phyloP scores from a whole-genome alignment of 2,888 invertebrate genomes.

The Zaprionus bogoriensis region DNA sequence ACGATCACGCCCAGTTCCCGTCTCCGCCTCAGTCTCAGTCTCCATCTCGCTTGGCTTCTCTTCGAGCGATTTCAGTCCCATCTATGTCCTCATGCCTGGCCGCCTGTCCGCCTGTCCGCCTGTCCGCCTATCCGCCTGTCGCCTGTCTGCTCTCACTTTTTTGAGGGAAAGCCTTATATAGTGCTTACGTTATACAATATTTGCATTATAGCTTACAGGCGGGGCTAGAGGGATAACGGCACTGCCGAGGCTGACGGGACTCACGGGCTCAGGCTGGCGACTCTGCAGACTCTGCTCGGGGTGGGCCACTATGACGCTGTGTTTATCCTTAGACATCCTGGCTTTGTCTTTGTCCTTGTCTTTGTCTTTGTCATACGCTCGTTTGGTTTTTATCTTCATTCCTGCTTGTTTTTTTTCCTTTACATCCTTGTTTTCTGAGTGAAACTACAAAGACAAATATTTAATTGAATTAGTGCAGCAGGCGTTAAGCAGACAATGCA shows the following conservation, averaged over 20 bases:
- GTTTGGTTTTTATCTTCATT: slow-evolving; percentile 45
- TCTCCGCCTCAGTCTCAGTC: neutral
- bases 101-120: slow-evolving; percentile 2
- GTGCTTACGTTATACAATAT: slow-evolving; percentile 64
- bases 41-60: no score
- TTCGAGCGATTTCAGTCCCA: no score
- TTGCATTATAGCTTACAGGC: slow-evolving; percentile 63
- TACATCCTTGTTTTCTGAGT: slow-evolving; percentile 14
- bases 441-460: slow-evolving; percentile 77
- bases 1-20: slow-evolving; percentile 44
- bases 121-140: neutral
- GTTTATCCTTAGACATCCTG: slow-evolving; percentile 45
- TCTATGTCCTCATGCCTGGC: neutral
- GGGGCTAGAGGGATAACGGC: no score
- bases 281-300: neutral
- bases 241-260: slow-evolving; percentile 4
- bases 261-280: slow-evolving; percentile 7
- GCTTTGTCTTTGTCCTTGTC: slow-evolving; percentile 32
- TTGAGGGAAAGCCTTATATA: slow-evolving; percentile 50
- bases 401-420: slow-evolving; percentile 6
- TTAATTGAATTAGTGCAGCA: slow-evolving; percentile 77
- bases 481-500: slow-evolving; percentile 71
- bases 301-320: slow-evolving; percentile 28
- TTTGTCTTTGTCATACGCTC: slow-evolving; percentile 55
- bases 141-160: slow-evolving; percentile 53